Base-by-base conservation (phyloP, 2,888 invertebrate genomes). In the Drosophila meridiana region DNA sequence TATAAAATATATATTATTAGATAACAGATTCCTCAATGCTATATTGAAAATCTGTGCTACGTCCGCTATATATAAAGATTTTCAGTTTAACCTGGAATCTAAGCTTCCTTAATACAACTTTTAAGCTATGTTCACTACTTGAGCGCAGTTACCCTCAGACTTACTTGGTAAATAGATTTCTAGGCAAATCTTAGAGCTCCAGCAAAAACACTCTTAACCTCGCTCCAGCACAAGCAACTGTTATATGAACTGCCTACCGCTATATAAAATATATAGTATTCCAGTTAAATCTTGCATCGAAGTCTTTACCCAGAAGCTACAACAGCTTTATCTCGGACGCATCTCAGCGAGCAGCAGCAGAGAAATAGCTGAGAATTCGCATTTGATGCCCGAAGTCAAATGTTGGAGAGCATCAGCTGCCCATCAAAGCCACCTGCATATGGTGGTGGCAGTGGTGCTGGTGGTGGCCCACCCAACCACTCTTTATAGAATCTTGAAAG, bases 381-480 rank as follows among this genome's bases (percentile, higher is more conserved):
- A 28, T 42, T 64, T 36, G 80, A n/a, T 30, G 76, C 78, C 80
- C 55, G 38, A 26, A 78, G 76, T 48, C 40, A 64, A 58, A 58
- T 63, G 60, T 74, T 73, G 71, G 42, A n/a, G 66, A 75, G 78
- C 74, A 78, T 83, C 86, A 76, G 73, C 65, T 78, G 73, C 71
- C 82, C 82, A 89, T 85, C 84, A 89, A 75, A 85, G 85, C 90
- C 84, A 85, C 85, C 90, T 85, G 84, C 59, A 69, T 65, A 20
- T 58, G 32, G 38, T 53, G 64, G 38, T 45, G 68, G 7, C 7
- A n/a, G 34, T 55, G 62, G 32, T 47, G 69, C 40, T 53, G 61
- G 20, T 48, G 58, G 68, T 40, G 65, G 72, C 40, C 83, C 80
- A 84, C 82, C 81, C 83, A 80, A 50, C 53, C 69, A 57, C 38